Conservation (phyloP, 1,140 invertebrate species). For the Melanaphis sacchari region DNA sequence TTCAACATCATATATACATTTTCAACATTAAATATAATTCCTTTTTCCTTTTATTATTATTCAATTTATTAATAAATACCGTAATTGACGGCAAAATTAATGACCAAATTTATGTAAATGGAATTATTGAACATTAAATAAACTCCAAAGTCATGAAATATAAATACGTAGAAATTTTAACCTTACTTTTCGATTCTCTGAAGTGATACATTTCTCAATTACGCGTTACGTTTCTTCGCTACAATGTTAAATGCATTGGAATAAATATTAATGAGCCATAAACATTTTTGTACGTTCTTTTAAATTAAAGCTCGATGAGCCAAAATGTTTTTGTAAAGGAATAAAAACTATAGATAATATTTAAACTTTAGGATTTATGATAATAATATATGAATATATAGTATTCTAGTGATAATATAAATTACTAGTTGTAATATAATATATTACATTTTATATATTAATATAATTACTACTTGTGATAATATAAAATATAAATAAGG, state of each 20-base stretch:
- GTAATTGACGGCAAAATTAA: background rate
- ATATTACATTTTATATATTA: too few relatives aligned
- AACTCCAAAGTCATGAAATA: background rate
- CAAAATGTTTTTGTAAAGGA: too few relatives aligned
- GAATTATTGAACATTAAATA: background rate
- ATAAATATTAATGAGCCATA: background rate
- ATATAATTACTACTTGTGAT: too few relatives aligned
- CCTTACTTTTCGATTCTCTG: background rate
- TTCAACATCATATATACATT: background rate
- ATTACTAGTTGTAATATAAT: too few relatives aligned
- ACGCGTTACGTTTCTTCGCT: background rate
- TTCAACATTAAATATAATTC: background rate
- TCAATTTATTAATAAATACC: background rate
- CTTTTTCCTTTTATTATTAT: background rate
- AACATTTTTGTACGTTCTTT: background rate
- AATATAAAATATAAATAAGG: too few relatives aligned
- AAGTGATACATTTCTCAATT: background rate
- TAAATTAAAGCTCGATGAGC: background rate
- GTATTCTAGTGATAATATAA: too few relatives aligned
- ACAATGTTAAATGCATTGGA: background rate
- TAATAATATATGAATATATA: too few relatives aligned
- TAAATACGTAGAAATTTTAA: background rate
- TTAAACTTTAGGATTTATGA: too few relatives aligned
- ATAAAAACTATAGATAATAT: too few relatives aligned
- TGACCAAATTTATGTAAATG: background rate